Evolutionary conservation across 2,888 invertebrate species (phyloP).

Genomic region (Quadriops clusia): DNA sequence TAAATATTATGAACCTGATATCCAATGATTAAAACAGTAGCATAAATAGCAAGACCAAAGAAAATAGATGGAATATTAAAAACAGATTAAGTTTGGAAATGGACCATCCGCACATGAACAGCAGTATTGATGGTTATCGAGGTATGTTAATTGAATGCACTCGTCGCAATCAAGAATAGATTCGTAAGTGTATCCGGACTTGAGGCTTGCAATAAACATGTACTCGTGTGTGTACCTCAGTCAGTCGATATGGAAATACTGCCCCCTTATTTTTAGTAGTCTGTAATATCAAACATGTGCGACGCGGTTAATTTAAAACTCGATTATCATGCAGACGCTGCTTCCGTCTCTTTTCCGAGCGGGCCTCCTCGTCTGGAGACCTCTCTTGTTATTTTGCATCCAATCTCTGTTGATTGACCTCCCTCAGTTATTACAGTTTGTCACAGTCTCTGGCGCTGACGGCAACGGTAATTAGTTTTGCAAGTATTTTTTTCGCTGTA

Average conservation of each 20-base stretch:
- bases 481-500: slow-evolving; percentile 2
- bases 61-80: too few relatives aligned
- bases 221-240: slow-evolving; percentile 6
- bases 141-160: too few relatives aligned
- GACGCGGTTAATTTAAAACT: slow-evolving; percentile 21
- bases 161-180: too few relatives aligned
- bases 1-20: too few relatives aligned
- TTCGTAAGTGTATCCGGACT: too few relatives aligned
- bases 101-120: too few relatives aligned
- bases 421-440: slow-evolving; percentile 20
- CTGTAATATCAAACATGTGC: slow-evolving; percentile 17
- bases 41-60: too few relatives aligned
- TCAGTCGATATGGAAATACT: slow-evolving; percentile 15
- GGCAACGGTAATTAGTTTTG: slow-evolving; percentile 21
- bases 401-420: slow-evolving; percentile 21
- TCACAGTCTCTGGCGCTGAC: slow-evolving; percentile 20
- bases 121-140: too few relatives aligned
- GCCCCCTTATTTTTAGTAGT: slow-evolving; percentile 17
- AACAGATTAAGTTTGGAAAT: too few relatives aligned
- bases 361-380: slow-evolving; percentile 15
- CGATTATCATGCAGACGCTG: slow-evolving; percentile 17
- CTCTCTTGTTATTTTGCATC: slow-evolving; percentile 18
- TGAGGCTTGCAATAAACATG: slow-evolving; percentile 14
- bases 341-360: slow-evolving; percentile 12
- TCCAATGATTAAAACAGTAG: too few relatives aligned